These are phyloP conservation scores for Zapus hudsonius DNA, from an alignment of 2,113 vertebrate species.

Conservation along the genomic window DNA sequence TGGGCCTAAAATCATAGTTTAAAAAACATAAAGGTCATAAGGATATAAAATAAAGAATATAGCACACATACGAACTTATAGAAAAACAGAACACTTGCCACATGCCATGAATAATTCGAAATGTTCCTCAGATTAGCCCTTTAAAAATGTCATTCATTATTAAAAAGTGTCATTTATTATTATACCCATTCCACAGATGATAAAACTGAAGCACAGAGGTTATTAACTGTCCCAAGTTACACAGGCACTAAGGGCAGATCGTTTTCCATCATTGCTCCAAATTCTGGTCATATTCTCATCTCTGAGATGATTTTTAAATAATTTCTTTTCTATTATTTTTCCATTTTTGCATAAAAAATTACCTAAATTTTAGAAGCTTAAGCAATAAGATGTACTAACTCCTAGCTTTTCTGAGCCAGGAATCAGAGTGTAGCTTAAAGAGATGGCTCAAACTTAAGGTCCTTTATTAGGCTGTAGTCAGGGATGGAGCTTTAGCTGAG, in stretches of 20 bases:
- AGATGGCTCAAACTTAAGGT: too few species aligned
- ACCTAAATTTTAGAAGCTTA: not conserved
- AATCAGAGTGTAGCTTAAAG: not conserved
- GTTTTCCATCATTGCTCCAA: not conserved
- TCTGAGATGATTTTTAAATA: not conserved
- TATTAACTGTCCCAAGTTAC: not conserved
- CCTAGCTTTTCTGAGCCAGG: not conserved
- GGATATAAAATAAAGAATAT: not conserved
- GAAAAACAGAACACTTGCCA: not conserved
- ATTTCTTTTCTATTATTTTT: not conserved
- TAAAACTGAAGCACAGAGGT: not conserved
- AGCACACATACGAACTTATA: not conserved
- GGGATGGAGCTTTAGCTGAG: not conserved
- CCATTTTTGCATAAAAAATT: conserved; percentile 25
- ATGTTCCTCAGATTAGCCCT: not conserved
- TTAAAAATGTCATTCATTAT: not conserved
- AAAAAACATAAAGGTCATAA: not conserved
- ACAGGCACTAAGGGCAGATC: not conserved
- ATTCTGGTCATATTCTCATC: not conserved
- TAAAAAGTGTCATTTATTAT: not conserved
- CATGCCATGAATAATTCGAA: not conserved
- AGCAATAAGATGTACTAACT: not conserved
- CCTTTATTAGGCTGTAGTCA: not conserved
- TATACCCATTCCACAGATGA: not conserved
- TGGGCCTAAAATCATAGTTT: not conserved